Evolutionary conservation across 2,888 invertebrate genomes (phyloP).

Genomic region (Clepsis dumicolana): DNA sequence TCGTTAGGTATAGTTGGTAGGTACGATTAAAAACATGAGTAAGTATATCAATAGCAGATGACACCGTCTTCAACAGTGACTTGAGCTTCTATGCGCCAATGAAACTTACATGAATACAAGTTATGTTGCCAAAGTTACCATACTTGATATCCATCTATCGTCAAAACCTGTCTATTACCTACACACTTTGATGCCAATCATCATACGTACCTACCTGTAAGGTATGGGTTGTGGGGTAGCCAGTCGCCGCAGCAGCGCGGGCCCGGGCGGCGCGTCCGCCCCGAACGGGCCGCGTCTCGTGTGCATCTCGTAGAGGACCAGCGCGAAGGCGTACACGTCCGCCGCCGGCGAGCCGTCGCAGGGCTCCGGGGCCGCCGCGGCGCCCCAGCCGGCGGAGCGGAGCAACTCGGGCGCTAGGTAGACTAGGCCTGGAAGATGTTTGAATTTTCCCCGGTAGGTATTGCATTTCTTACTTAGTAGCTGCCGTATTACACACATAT

Average conservation of each 20-base stretch:
- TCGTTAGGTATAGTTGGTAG: no score
- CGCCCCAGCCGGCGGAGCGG: conserved; percentile 78
- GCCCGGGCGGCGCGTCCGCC: conserved; percentile 88
- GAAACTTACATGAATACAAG: no score
- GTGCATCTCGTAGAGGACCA: conserved; percentile 95
- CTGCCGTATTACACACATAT: no score
- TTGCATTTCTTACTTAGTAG: no score
- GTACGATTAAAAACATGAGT: no score
- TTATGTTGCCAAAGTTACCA: no score
- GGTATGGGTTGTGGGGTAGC: conserved; percentile 81
- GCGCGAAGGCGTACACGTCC: conserved; percentile 94
- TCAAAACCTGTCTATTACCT: no score
- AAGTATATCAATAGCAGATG: no score
- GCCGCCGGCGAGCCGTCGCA: conserved; percentile 89
- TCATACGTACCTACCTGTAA: conserved; percentile 87
- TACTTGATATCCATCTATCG: background rate
- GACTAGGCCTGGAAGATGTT: conserved; percentile 86
- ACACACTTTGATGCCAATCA: background rate
- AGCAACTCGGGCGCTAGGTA: conserved; percentile 94
- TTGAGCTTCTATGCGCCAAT: no score
- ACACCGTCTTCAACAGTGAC: no score
- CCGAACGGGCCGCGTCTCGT: conserved; percentile 95
- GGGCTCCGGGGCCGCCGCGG: conserved; percentile 63
- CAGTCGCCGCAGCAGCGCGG: conserved; percentile 87
- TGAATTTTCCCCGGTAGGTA: background rate